Evolutionary conservation across 1,140 invertebrate genomes (phyloP), one percentile per base, ranked within the genome.

Genomic region (Eciton burchellii): DNA sequence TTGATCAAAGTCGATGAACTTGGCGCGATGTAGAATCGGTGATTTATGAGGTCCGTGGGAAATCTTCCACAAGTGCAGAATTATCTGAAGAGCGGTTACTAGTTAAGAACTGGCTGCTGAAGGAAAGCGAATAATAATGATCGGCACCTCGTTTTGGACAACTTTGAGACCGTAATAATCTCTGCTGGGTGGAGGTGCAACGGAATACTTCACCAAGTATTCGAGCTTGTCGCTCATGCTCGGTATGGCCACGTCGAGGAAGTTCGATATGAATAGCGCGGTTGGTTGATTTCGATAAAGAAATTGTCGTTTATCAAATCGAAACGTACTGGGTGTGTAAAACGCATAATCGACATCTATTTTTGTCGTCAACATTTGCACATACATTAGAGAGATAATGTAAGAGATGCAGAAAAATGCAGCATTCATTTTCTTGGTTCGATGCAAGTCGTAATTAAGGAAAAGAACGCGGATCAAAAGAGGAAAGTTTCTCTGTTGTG

Each of bases 161-260:
- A 93, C 74, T 81, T 83, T 91, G 0, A 93, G 81, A 9, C 91
- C 93, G 85, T 93, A 94, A 76, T 94, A 94, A 86, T 94, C 94
- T 85, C 94, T 91, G 68, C 91, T 93, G 5, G 93, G 94, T 14
- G 93, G 89, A 76, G 91, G 91, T 68, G 94, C 94, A 56, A 94
- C 84, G 49, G 91, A 88, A 91, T 94, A 94, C 77, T 91, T 93
- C 82, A 92, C 89, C 62, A 93, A 89, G 82, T 90, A 90, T 74
- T 82, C 68, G 8, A 84, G 43, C 47, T 85, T 90, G 57, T 70
- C 71, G 19, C 21, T 89, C 89, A 91, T 91, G 56, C 82, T 89
- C 77, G 72, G 63, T n/a, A 29, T 21, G 6, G 49, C 54, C 65
- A 11, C 41, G 21, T 81, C 45, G 71, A 57, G 3, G 41, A 45